A percentile compares a stretch with the other conserved stretches of the same genome.
Conservation (phyloP, 1,140 invertebrate species). For the Lucilia cuprina region DNA sequence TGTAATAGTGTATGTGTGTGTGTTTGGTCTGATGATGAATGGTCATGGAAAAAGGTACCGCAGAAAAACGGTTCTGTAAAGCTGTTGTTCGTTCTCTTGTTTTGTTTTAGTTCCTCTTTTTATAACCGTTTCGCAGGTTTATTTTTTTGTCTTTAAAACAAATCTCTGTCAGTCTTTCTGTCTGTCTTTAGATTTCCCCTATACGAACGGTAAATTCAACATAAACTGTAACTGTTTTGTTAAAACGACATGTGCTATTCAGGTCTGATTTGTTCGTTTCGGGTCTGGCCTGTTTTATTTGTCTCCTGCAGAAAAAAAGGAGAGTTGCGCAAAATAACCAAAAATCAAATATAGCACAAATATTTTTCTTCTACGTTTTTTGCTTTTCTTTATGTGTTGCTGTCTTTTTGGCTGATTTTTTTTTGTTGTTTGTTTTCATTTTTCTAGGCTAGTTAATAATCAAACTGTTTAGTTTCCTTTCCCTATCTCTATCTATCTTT, state of each 20-base stretch:
- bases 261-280: too few species aligned
- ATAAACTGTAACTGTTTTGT: not conserved
- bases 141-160: not conserved
- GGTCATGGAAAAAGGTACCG: constrained; percentile 20
- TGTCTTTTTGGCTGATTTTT: not conserved
- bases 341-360: constrained; percentile 17
- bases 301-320: not conserved
- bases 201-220: not conserved
- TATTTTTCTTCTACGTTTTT: not conserved
- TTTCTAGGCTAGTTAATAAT: constrained; percentile 15
- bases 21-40: not conserved
- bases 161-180: not conserved
- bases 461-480: not conserved
- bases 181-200: not conserved
- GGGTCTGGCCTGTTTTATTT: too few species aligned
- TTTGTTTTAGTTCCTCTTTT: not conserved
- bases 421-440: not conserved
- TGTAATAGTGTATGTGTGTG: not conserved
- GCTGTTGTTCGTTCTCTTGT: too few species aligned
- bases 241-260: not conserved
- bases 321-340: constrained; percentile 2
- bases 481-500: not conserved
- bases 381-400: not conserved
- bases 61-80: constrained; percentile 32
- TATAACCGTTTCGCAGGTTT: constrained; percentile 21